These are phyloP conservation scores for Coccyzus lansbergi DNA, from an alignment of 2,797 vertebrate species.

Conservation along the genomic window DNA sequence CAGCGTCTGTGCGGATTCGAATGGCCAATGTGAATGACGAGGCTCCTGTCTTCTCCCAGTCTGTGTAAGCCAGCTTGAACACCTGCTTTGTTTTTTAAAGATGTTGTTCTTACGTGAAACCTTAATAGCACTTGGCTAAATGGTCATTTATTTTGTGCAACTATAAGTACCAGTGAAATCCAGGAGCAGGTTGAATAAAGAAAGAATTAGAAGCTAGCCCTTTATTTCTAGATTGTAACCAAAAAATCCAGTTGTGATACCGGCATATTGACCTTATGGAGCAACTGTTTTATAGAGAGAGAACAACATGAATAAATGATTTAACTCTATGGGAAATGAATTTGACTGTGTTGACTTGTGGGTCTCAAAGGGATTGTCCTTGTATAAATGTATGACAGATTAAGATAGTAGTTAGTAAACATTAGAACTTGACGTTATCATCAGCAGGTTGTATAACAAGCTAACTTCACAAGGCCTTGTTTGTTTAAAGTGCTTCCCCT, in stretches of 20 bases:
- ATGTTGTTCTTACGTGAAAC: not conserved
- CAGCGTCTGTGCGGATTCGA: slow-evolving; percentile 85
- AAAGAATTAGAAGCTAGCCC: not conserved
- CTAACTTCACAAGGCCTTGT: not conserved
- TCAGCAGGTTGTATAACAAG: not conserved
- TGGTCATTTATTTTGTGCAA: not conserved
- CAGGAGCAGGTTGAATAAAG: not conserved
- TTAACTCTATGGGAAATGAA: not conserved
- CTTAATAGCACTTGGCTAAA: not conserved
- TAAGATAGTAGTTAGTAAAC: not conserved
- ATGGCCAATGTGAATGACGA: slow-evolving; percentile 88
- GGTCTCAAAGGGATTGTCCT: not conserved
- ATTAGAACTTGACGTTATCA: not conserved
- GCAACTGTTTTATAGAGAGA: not conserved
- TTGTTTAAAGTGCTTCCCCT: not conserved
- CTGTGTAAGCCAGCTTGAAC: slow-evolving; percentile 73
- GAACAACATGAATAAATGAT: not conserved
- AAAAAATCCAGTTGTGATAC: not conserved
- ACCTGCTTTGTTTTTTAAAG: not conserved
- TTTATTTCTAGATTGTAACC: not conserved
- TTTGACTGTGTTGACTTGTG: not conserved
- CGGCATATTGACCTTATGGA: not conserved
- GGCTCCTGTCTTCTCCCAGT: slow-evolving; percentile 88
- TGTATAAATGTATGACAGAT: not conserved
- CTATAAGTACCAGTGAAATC: not conserved